Base-by-base conservation (phyloP, 2,113 vertebrate species). In the Willisornis vidua region DNA sequence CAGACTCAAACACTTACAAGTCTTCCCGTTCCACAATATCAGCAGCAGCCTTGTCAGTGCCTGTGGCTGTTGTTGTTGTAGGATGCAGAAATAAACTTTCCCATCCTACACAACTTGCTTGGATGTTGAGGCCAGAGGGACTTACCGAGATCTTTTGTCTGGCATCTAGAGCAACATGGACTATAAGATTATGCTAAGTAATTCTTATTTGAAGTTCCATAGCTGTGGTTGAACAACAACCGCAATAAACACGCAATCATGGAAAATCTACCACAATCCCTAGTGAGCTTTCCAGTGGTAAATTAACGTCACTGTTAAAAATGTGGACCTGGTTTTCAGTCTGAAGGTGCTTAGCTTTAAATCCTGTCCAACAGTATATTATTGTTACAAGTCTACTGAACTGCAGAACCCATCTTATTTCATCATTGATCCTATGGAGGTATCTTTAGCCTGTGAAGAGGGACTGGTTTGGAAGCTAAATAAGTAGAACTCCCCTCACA, bases 191-290 rank as follows among this genome's bases (percentile, higher is more conserved):
- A 86, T 75, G 57, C 61, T 79, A 83, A 95, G 45, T 78, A 94
- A 57, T 90, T 92, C 57, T 81, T 72, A 49, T 49, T 52, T 90
- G 41, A 78, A 81, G 76, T 89, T 82, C 74, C 91, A 91, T 87
- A 93, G 45, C 73, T 92, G 92, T 39, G 90, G 90, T 93, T 96
- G 79, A 89, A 95, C 76, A 95, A 81, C 82, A 39, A 93, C 89
- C 91, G 85, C 87, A 93, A 95, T 33, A 95, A 96, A 96, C 77
- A 92, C 18, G 57, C 85, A 95, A 93, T 95, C 41, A 5, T 89
- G 83, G 83, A 93, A 93, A 95, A 97, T 75, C 90, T 96, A 94
- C 96, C 96, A 93, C 93, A 96, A 37, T 48, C 33, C 86, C 81
- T 87, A 63, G 25, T 75, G 96, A 95, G 65, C 54, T 85, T 96